phyloP scores from a whole-genome alignment of 2,113 vertebrate species.

The Syngnathoides biaculeatus region DNA sequence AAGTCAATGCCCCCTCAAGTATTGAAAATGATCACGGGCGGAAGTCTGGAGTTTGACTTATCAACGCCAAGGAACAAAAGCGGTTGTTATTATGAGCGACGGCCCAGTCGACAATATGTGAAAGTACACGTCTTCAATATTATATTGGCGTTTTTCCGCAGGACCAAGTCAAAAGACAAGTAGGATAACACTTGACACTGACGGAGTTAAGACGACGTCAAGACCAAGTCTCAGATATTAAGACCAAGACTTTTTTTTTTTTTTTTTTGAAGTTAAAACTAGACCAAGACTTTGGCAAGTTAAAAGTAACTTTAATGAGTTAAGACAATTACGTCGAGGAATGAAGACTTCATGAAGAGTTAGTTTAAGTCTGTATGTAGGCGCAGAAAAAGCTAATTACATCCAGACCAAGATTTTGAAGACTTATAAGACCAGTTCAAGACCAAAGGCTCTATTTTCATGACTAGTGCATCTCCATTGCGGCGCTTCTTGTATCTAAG shows the following conservation, averaged over 20 bases:
- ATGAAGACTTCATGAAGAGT: too few species aligned
- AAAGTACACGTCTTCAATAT: neutral
- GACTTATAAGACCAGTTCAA: neutral
- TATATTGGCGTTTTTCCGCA: neutral
- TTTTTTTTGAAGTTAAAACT: neutral
- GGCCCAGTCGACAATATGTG: neutral
- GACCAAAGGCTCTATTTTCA: neutral
- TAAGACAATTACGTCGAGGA: neutral
- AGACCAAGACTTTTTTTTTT: neutral
- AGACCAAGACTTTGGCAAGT: neutral
- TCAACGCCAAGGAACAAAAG: neutral
- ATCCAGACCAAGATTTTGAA: neutral
- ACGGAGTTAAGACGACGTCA: neutral
- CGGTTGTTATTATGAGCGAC: neutral
- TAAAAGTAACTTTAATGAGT: neutral
- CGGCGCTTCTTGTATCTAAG: too few species aligned
- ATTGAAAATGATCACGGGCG: conserved; percentile 4
- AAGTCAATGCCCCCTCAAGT: neutral
- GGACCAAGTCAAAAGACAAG: neutral
- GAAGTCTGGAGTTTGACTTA: conserved; percentile 10
- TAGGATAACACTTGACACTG: neutral
- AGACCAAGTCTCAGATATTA: neutral
- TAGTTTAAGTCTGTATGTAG: neutral
- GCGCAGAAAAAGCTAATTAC: neutral
- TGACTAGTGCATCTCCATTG: too few species aligned